These are phyloP conservation scores for Muraenolepis orangiensis DNA, from an alignment of 2,797 vertebrate genomes.

Conservation along the genomic window DNA sequence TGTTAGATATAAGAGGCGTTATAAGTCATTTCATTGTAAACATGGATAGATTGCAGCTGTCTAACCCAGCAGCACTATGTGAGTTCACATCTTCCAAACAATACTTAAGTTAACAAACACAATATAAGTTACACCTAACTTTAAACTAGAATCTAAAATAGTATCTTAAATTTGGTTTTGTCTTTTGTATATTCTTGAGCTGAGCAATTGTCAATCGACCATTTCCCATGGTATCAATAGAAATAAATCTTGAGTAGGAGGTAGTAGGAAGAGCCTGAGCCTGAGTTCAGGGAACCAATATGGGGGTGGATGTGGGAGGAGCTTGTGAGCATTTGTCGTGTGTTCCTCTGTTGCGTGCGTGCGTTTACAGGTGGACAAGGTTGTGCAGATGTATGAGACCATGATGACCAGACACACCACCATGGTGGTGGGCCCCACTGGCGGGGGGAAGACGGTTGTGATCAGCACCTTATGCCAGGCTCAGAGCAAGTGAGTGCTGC, in stretches of 20 bases:
- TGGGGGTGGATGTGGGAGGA: not conserved
- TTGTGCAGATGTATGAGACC: constrained; percentile 96
- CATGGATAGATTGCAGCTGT: no score
- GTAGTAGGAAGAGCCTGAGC: not conserved
- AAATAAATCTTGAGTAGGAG: not conserved
- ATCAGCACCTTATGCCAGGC: constrained; percentile 92
- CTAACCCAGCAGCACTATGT: no score
- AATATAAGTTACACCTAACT: no score
- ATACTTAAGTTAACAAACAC: no score
- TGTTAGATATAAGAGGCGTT: no score
- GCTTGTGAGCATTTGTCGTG: not conserved
- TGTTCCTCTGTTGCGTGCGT: not conserved
- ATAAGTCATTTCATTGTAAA: no score
- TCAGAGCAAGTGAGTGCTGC: constrained; percentile 85
- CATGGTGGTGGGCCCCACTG: constrained; percentile 95
- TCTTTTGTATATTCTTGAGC: not conserved
- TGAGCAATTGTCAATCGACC: not conserved
- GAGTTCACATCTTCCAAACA: no score
- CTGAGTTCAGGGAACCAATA: not conserved
- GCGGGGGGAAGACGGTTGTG: constrained; percentile 95
- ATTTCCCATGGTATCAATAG: not conserved
- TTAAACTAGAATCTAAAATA: no score
- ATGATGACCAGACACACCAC: constrained; percentile 97
- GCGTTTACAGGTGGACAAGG: constrained; percentile 88
- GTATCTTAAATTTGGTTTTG: no score